Conservation (phyloP, 2,797 vertebrate genomes). For the Balearica regulorum region DNA sequence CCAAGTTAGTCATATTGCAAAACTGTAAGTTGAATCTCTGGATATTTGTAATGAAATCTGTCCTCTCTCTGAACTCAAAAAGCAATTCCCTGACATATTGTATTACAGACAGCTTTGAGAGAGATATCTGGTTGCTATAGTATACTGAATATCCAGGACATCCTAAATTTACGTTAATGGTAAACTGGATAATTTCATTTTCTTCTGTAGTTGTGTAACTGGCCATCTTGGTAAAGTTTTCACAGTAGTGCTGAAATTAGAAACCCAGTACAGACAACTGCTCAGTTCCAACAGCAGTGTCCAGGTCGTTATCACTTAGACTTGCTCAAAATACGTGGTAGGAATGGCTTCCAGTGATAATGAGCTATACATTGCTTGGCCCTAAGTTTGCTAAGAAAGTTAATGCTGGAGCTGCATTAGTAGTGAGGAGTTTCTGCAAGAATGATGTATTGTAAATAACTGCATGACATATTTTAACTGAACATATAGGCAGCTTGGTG, state of each 20-base stretch:
- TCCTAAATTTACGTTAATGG: neutral
- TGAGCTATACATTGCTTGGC: neutral
- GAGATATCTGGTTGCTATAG: neutral
- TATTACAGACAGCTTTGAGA: neutral
- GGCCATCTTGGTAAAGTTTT: neutral
- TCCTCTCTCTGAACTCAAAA: constrained; percentile 1
- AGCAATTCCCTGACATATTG: neutral
- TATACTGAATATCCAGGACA: neutral
- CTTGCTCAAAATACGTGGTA: neutral
- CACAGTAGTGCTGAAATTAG: neutral
- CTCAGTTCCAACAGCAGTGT: neutral
- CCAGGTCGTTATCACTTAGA: neutral
- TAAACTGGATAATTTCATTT: neutral
- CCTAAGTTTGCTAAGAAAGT: neutral
- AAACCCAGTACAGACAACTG: neutral
- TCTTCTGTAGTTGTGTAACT: neutral
- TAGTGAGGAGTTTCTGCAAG: neutral
- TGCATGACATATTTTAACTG: neutral
- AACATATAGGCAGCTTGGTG: neutral
- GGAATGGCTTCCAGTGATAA: neutral
- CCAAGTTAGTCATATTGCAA: constrained; percentile 8
- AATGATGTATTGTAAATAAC: neutral
- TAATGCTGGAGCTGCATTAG: neutral
- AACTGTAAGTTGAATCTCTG: neutral
- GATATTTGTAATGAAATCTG: neutral